Conservation (phyloP, 2,888 invertebrate genomes). For the Smittia aterrima region DNA sequence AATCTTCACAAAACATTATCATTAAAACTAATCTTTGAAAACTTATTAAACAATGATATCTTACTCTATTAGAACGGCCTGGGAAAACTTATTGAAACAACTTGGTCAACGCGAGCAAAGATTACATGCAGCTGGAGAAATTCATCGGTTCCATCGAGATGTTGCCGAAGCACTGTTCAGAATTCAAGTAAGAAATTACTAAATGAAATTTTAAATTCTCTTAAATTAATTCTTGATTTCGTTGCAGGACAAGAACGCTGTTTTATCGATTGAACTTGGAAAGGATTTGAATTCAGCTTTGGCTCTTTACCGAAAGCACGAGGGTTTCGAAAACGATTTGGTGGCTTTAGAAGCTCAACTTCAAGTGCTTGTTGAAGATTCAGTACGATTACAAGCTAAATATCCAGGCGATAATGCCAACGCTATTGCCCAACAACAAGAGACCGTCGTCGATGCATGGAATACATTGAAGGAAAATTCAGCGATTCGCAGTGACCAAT, state of each 20-base stretch:
- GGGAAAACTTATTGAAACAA: slow-evolving; percentile 84
- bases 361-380: slow-evolving; percentile 89
- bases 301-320: slow-evolving; percentile 80
- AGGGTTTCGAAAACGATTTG: slow-evolving; percentile 90
- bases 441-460: slow-evolving; percentile 84
- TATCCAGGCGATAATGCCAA: slow-evolving; percentile 91
- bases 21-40: not conserved
- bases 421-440: slow-evolving; percentile 84
- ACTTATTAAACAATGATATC: too few species aligned
- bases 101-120: slow-evolving; percentile 83
- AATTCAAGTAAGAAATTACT: slow-evolving; percentile 59
- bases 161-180: slow-evolving; percentile 86
- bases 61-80: slow-evolving; percentile 69
- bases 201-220: not conserved
- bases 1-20: not conserved
- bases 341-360: slow-evolving; percentile 89
- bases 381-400: slow-evolving; percentile 76
- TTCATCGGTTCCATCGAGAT: slow-evolving; percentile 96
- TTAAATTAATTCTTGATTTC: not conserved
- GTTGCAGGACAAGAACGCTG: slow-evolving; percentile 72
- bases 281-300: slow-evolving; percentile 84
- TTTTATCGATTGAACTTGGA: slow-evolving; percentile 75
- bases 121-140: slow-evolving; percentile 91
- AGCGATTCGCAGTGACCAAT: slow-evolving; percentile 71
- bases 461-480: slow-evolving; percentile 79